Percentiles rank a stretch among this genome's conserved stretches.
phyloP scores from a whole-genome alignment of 2,797 vertebrate species.

The Malacoctenus gilli region DNA sequence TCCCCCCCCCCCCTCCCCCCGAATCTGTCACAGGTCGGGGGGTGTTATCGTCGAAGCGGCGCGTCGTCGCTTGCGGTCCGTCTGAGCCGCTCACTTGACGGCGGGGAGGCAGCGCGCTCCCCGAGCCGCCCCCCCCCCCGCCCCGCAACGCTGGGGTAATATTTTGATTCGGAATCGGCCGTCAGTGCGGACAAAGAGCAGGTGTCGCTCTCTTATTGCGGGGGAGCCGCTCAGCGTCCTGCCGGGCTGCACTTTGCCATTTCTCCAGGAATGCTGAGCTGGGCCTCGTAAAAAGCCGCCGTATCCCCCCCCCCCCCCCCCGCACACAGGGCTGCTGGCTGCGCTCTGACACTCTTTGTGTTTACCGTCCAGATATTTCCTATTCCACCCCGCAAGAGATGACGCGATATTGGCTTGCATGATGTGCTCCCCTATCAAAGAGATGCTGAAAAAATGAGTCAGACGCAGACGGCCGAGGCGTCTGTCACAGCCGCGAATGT shows the following conservation, averaged over 20 bases:
- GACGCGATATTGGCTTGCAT: constrained; percentile 58
- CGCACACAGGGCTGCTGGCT: too few relatives aligned
- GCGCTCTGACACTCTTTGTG: constrained; percentile 50
- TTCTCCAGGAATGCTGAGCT: constrained; percentile 23
- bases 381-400: constrained; percentile 62
- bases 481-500: constrained; percentile 46
- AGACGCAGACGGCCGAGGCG: constrained; percentile 20
- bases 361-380: constrained; percentile 40
- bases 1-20: too few relatives aligned
- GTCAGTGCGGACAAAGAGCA: constrained; percentile 22
- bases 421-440: constrained; percentile 18
- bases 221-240: constrained; percentile 10
- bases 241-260: constrained; percentile 43
- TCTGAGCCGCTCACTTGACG: constrained; percentile 14
- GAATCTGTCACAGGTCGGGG: rapidly evolving
- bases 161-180: constrained; percentile 54
- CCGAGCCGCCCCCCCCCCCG: constrained; percentile 35
- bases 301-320: too few relatives aligned
- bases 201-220: constrained; percentile 32
- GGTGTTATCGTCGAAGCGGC: not conserved
- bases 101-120: constrained; percentile 35
- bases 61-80: constrained; percentile 5
- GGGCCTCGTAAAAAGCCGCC: too few relatives aligned
- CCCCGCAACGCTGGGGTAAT: constrained; percentile 40
- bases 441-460: constrained; percentile 30